phyloP scores from a whole-genome alignment of 2,113 vertebrate species.

The Petrocephalus microphthalmus region DNA sequence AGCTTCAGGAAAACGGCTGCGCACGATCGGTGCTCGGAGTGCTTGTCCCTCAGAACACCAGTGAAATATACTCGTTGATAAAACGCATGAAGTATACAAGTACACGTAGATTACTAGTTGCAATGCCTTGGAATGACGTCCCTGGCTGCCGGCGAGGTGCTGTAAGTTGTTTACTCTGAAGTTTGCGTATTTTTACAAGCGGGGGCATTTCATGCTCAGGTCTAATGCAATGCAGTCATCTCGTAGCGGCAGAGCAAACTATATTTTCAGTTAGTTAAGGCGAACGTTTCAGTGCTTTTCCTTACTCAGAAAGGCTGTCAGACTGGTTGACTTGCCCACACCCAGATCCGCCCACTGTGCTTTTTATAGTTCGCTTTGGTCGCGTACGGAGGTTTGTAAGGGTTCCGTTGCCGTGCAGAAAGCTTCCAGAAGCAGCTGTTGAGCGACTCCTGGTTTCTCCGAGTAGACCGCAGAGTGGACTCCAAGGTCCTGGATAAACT shows the following conservation, averaged over 20 bases:
- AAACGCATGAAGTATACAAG: background rate
- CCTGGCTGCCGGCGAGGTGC: background rate
- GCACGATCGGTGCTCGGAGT: no score
- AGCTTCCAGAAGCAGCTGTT: conserved; percentile 74
- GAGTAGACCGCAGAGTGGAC: conserved; percentile 63
- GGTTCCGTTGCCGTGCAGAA: conserved; percentile 37
- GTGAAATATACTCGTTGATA: background rate
- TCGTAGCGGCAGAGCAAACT: background rate
- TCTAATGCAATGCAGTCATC: background rate
- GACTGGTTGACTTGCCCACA: background rate
- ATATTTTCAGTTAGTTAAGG: background rate
- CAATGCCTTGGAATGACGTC: background rate
- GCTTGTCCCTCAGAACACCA: background rate
- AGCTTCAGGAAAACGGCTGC: background rate
- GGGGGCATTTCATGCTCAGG: background rate
- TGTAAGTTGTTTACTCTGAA: background rate
- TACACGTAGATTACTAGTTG: background rate
- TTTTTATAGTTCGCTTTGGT: background rate
- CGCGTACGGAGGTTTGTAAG: background rate
- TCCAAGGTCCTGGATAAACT: conserved; percentile 85
- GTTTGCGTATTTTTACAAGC: background rate
- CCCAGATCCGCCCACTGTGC: background rate
- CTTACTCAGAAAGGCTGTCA: background rate
- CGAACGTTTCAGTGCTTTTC: background rate
- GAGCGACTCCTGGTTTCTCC: conserved; percentile 76